Conservation (phyloP, 2,113 vertebrate species). For the Urocolius indicus region DNA sequence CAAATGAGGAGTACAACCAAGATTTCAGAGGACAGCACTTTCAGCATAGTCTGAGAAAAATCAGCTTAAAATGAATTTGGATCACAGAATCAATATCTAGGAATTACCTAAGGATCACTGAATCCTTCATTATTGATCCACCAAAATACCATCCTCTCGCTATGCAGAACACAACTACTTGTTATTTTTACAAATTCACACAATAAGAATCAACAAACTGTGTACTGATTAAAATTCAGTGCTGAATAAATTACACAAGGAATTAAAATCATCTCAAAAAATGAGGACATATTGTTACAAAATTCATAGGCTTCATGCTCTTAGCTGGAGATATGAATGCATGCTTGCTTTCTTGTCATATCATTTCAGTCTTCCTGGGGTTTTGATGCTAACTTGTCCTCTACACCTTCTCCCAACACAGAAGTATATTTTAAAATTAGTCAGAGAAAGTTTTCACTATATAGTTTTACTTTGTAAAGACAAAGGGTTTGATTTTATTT, state of each 20-base stretch:
- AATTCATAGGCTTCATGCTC: conserved; percentile 2
- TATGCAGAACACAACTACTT: conserved; percentile 21
- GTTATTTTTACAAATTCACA: conserved; percentile 57
- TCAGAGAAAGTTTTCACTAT: not conserved
- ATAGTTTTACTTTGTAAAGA: not conserved
- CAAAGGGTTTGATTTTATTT: not conserved
- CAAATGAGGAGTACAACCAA: not conserved
- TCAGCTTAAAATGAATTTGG: conserved; percentile 74
- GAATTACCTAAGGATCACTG: conserved; percentile 71
- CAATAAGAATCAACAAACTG: conserved; percentile 37
- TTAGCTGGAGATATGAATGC: not conserved
- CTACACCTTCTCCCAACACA: not conserved
- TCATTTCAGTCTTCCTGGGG: not conserved
- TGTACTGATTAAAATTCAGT: conserved; percentile 45
- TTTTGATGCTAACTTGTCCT: not conserved
- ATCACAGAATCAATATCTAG: conserved; percentile 60
- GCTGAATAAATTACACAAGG: conserved; percentile 16
- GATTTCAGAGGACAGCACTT: conserved; percentile 12
- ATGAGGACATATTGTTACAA: not conserved
- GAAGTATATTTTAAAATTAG: not conserved
- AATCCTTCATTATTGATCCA: conserved; percentile 71
- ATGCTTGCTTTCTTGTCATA: not conserved
- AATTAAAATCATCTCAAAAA: not conserved
- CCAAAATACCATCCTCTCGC: conserved; percentile 24
- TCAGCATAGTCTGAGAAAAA: conserved; percentile 53